Conservation (phyloP, 2,888 invertebrate species). For the Tillus elongatus region DNA sequence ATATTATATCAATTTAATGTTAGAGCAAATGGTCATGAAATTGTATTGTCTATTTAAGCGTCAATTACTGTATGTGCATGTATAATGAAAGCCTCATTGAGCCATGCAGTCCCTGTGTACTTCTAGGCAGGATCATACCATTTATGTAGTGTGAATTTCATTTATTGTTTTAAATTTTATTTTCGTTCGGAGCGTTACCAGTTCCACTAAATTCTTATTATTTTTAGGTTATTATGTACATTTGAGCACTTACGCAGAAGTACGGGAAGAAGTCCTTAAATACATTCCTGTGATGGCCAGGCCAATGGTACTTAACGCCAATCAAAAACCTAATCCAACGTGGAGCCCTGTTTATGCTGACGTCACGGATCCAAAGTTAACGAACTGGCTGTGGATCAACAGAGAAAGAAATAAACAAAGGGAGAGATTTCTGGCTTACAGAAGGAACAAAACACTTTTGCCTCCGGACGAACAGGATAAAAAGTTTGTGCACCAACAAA, state of each 20-base stretch:
- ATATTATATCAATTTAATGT: no score
- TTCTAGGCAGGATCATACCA: no score
- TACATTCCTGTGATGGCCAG: conserved; percentile 96
- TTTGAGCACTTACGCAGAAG: conserved; percentile 92
- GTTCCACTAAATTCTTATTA: background rate
- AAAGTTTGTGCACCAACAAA: conserved; percentile 47
- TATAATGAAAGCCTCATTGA: no score
- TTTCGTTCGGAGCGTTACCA: no score
- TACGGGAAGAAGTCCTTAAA: conserved; percentile 88
- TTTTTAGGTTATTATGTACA: conserved; percentile 82
- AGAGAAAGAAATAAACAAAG: conserved; percentile 72
- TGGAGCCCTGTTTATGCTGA: conserved; percentile 98
- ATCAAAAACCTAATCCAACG: conserved; percentile 73
- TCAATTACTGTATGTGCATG: no score
- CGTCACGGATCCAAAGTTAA: conserved; percentile 81
- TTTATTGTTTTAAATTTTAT: no score
- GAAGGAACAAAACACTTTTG: conserved; percentile 51
- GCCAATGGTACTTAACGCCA: conserved; percentile 80
- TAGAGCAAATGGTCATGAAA: no score
- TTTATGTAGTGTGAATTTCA: no score
- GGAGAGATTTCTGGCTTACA: conserved; percentile 60
- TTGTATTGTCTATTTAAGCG: no score
- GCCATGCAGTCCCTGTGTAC: no score
- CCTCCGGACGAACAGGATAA: conserved; percentile 58
- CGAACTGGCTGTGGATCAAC: conserved; percentile 83